phyloP scores from a whole-genome alignment of 2,797 vertebrate species.

The Enteromius argenteus region DNA sequence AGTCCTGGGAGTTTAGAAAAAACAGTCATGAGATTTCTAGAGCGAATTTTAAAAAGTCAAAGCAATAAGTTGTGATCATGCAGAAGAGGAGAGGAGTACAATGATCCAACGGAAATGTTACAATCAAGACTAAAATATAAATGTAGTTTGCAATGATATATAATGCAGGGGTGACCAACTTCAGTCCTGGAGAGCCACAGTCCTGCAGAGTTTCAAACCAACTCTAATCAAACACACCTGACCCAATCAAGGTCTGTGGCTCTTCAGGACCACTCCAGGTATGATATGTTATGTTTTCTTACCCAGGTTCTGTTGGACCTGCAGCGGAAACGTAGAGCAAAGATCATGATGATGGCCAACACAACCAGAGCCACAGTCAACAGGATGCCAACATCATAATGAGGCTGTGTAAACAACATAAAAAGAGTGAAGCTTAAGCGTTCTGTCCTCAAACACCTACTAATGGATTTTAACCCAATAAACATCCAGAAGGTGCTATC shows the following conservation, averaged over 20 bases:
- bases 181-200: background rate
- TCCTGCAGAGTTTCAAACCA: background rate
- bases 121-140: background rate
- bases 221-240: background rate
- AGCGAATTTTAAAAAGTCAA: background rate
- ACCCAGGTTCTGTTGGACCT: slow-evolving; percentile 89
- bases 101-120: background rate
- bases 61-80: background rate
- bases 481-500: background rate
- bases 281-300: slow-evolving; percentile 47
- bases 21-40: background rate
- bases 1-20: slow-evolving; percentile 77
- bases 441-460: background rate
- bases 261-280: background rate
- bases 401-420: slow-evolving; percentile 75
- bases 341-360: slow-evolving; percentile 87
- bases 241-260: background rate
- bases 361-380: slow-evolving; percentile 90
- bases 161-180: background rate
- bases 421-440: background rate
- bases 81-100: background rate
- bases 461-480: background rate
- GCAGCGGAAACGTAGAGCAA: slow-evolving; percentile 91
- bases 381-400: slow-evolving; percentile 94
- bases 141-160: background rate